Percentiles rank a stretch among this genome's conserved stretches.
phyloP scores from a whole-genome alignment of 37 sponge, comb jelly and placozoan species.

The Mnemiopsis leidyi region DNA sequence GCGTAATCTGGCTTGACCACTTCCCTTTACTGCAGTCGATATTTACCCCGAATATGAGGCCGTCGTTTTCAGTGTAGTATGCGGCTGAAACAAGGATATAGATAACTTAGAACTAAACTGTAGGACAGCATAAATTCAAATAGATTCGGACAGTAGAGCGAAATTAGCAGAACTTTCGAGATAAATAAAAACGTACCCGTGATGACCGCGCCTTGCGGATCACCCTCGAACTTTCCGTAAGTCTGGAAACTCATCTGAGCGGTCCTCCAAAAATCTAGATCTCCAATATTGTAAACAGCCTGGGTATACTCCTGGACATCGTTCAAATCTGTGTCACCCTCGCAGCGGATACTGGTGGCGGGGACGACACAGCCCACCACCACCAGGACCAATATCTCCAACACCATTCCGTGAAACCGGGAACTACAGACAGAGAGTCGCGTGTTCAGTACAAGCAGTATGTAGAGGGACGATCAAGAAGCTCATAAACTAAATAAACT shows the following conservation, averaged over 20 bases:
- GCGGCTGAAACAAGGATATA: neutral
- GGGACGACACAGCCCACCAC: neutral
- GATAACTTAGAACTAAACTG: too few species aligned
- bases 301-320: neutral
- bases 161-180: neutral
- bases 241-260: neutral
- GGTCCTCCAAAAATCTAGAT: neutral
- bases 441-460: neutral
- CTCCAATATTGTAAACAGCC: neutral
- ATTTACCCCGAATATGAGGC: neutral
- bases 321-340: neutral
- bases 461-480: neutral
- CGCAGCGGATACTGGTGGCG: neutral
- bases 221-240: neutral
- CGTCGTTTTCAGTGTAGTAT: conserved; percentile 1
- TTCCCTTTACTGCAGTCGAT: neutral
- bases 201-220: neutral
- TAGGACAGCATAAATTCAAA: neutral
- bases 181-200: neutral
- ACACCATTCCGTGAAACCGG: neutral
- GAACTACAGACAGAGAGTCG: neutral
- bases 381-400: neutral
- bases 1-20: neutral
- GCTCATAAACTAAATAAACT: neutral
- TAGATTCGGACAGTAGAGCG: neutral